Evolutionary conservation across 2,113 vertebrate species (phyloP).

Genomic region (Nerophis lumbriciformis): DNA sequence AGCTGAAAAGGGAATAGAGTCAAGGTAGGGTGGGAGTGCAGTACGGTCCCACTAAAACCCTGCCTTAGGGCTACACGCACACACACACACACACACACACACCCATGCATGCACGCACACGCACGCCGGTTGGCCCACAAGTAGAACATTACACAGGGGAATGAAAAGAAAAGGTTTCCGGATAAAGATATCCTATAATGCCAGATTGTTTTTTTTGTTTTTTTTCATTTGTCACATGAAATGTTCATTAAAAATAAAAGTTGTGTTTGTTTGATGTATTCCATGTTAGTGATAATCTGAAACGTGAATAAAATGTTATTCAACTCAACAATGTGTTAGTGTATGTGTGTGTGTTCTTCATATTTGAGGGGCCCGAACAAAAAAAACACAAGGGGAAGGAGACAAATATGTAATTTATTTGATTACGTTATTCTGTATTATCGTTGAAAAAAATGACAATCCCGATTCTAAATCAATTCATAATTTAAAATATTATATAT

Average conservation of each 20-base stretch:
- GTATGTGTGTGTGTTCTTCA: not conserved
- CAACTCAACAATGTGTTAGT: conserved; percentile 20
- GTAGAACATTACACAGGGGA: conserved; percentile 35
- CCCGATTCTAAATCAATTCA: no score
- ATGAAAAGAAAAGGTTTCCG: conserved; percentile 8
- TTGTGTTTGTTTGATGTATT: conserved; percentile 3
- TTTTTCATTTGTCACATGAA: not conserved
- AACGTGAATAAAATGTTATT: conserved; percentile 26
- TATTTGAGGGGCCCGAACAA: not conserved
- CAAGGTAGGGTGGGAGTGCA: conserved; percentile 32
- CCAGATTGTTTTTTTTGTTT: not conserved
- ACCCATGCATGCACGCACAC: conserved; percentile 8
- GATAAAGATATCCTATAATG: conserved; percentile 9
- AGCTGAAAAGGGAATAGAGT: conserved; percentile 58
- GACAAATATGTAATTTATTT: no score
- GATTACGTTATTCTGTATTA: no score
- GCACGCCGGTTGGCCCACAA: conserved; percentile 35
- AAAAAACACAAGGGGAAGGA: not conserved
- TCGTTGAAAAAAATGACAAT: no score
- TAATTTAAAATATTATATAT: no score
- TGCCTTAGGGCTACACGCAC: conserved; percentile 55
- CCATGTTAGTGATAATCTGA: conserved; percentile 6
- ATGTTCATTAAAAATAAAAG: conserved; percentile 18
- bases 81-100: conserved; percentile 18
- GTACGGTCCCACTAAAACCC: conserved; percentile 61